Evolutionary conservation across 1,140 invertebrate species (phyloP).

Genomic region (Tenebrio molitor): DNA sequence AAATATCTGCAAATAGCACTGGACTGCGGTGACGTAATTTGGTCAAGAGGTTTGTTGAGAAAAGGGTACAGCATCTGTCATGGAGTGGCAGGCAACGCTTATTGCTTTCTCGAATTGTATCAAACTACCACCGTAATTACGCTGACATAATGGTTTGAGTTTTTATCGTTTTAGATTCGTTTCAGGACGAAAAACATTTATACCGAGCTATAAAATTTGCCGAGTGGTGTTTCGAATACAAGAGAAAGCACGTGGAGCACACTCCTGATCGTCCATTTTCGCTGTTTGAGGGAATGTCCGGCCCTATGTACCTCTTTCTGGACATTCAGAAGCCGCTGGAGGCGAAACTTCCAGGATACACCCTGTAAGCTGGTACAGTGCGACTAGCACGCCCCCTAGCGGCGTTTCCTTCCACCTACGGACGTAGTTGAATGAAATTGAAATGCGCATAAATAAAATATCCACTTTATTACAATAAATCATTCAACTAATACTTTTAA

Average conservation of each 20-base stretch:
- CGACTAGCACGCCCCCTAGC: too few species aligned
- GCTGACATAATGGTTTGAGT: too few species aligned
- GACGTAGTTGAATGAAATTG: too few species aligned
- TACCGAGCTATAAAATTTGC: conserved; percentile 86
- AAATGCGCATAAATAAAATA: conserved; percentile 56
- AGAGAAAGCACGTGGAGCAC: conserved; percentile 74
- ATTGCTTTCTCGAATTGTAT: conserved; percentile 86
- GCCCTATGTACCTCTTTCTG: conserved; percentile 78
- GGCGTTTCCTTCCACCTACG: too few species aligned
- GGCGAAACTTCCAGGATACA: conserved; percentile 77
- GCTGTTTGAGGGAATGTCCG: conserved; percentile 87
- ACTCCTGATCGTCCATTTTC: conserved; percentile 85
- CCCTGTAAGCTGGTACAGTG: conserved; percentile 59
- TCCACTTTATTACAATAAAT: conserved; percentile 57
- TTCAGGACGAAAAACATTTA: conserved; percentile 77
- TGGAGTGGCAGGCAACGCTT: conserved; percentile 93
- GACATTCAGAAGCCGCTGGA: conserved; percentile 74
- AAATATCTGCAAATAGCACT: conserved; percentile 82
- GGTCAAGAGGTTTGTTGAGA: conserved; percentile 86
- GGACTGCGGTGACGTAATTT: conserved; percentile 83
- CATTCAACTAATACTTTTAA: conserved; percentile 62
- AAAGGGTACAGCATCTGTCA: conserved; percentile 96
- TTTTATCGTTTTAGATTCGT: background rate
- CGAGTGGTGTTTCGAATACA: conserved; percentile 85
- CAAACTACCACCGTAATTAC: conserved; percentile 79